Evolutionary conservation across 2,113 vertebrate genomes (phyloP).

Genomic region (Anolis carolinensis): DNA sequence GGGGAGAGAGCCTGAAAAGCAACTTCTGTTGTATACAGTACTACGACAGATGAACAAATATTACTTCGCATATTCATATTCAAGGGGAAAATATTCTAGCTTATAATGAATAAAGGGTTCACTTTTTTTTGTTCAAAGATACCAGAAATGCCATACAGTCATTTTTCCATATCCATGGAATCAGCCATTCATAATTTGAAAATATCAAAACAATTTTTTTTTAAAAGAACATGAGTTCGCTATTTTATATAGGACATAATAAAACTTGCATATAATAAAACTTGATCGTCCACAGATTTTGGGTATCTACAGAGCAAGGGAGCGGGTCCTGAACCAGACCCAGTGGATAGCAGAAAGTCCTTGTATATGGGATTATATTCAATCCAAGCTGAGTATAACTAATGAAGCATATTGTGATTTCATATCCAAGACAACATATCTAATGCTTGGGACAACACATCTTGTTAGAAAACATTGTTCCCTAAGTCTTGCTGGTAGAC

Average conservation of each 20-base stretch:
- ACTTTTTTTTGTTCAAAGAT: background rate
- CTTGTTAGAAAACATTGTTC: background rate
- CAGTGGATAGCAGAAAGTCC: too few species aligned
- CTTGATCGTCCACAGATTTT: too few species aligned
- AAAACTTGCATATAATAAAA: too few species aligned
- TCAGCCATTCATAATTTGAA: too few species aligned
- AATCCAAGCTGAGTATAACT: background rate
- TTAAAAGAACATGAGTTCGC: too few species aligned
- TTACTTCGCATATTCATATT: too few species aligned
- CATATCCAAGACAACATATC: background rate
- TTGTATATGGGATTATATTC: background rate
- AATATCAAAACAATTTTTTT: too few species aligned
- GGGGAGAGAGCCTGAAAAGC: background rate
- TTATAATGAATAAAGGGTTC: background rate
- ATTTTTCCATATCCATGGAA: too few species aligned
- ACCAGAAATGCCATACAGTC: background rate
- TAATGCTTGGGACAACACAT: background rate
- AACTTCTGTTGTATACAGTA: background rate
- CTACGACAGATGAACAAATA: background rate
- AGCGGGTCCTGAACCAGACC: too few species aligned
- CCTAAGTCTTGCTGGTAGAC: background rate
- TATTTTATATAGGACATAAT: too few species aligned
- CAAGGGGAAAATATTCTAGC: too few species aligned
- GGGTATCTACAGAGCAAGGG: too few species aligned
- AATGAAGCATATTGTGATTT: background rate